These are phyloP conservation scores for Vimba vimba DNA, from an alignment of 2,113 vertebrate genomes.

Conservation along the genomic window DNA sequence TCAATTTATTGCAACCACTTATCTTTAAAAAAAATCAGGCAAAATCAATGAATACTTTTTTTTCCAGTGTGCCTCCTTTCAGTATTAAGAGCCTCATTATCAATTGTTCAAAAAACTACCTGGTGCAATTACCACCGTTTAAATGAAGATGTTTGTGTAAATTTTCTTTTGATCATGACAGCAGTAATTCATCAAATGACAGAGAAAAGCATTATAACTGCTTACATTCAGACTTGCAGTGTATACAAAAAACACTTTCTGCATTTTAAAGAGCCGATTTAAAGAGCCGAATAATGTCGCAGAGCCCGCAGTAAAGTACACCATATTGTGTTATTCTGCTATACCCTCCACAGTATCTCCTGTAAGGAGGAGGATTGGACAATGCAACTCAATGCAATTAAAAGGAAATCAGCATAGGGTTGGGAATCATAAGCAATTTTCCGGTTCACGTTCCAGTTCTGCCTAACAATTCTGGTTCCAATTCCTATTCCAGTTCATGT, in stretches of 20 bases:
- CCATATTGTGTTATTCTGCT: neutral
- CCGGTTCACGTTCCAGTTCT: too few relatives aligned
- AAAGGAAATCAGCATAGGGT: neutral
- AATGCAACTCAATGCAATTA: neutral
- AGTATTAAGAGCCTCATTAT: neutral
- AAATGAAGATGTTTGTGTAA: conserved; percentile 15
- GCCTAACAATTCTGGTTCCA: too few relatives aligned
- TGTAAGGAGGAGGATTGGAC: too few relatives aligned
- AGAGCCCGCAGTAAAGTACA: neutral
- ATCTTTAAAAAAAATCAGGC: too few relatives aligned
- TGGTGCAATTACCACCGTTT: neutral
- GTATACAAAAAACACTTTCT: neutral
- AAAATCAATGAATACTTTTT: too few relatives aligned
- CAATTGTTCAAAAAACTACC: neutral
- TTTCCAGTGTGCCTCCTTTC: neutral
- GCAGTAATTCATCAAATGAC: neutral
- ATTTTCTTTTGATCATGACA: conserved; percentile 1
- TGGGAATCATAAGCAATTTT: too few relatives aligned
- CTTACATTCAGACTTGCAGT: neutral
- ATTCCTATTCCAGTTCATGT: too few relatives aligned
- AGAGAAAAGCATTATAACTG: neutral
- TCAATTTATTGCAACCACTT: too few relatives aligned
- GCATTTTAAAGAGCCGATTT: neutral
- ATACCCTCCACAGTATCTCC: neutral
- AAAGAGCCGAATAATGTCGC: neutral